phyloP scores from a whole-genome alignment of 2,113 vertebrate species.

The Phodopus roborovskii region DNA sequence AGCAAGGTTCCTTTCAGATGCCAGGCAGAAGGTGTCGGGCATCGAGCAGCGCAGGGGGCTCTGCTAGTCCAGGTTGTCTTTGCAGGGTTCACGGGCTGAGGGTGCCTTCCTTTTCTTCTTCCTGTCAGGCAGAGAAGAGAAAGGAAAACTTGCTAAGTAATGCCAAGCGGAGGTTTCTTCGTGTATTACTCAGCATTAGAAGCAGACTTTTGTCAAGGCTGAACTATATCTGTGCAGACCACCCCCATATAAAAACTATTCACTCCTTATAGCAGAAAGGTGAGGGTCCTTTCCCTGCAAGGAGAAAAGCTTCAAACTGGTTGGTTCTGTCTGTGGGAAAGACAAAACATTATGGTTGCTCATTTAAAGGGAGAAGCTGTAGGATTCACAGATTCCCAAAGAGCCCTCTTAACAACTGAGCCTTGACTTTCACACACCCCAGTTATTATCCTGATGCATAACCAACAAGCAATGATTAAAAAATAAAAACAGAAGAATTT shows the following conservation, averaged over 20 bases:
- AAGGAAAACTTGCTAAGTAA: slow-evolving; percentile 59
- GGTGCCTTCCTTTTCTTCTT: slow-evolving; percentile 23
- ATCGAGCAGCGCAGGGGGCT: slow-evolving; percentile 29
- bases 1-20: slow-evolving; percentile 72
- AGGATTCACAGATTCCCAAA: neutral
- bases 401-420: slow-evolving; percentile 10
- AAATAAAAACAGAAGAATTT: neutral
- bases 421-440: neutral
- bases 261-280: slow-evolving; percentile 1
- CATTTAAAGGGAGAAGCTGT: neutral
- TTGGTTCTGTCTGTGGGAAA: neutral
- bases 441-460: neutral
- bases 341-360: neutral
- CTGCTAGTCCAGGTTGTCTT: slow-evolving; percentile 29
- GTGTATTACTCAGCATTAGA: neutral
- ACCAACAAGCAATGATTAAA: neutral
- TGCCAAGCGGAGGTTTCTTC: neutral
- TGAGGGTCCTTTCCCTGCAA: neutral
- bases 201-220: neutral
- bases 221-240: neutral
- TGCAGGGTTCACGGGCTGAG: slow-evolving; percentile 45
- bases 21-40: slow-evolving; percentile 58
- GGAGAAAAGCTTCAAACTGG: neutral
- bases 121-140: slow-evolving; percentile 55
- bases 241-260: neutral